Base-by-base conservation (phyloP, 2,113 vertebrate species). In the Corydoras sp. region DNA sequence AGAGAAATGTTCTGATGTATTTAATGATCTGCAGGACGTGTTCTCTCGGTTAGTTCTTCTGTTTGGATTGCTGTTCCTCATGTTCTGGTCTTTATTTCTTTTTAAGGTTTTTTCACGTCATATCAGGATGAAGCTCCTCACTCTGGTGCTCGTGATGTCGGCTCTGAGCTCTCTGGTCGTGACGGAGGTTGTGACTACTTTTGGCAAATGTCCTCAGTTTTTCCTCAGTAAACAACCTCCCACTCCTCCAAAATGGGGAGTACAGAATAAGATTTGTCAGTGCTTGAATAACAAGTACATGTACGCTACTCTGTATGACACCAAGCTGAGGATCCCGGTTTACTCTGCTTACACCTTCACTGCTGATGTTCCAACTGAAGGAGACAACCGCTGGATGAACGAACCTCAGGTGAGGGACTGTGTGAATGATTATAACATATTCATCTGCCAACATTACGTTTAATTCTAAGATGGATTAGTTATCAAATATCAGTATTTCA, bases 321-420 rank as follows among this genome's bases (percentile, higher is more conserved):
- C 13, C 2, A 9, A 54, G 12, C 0, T 4, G 7, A 53, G 51
- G 51, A 66, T 66, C 65, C 65, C 65, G 1, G 53, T 67, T 5
- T 67, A 56, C 14, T 67, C 65, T 3, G 65, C 65, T 4, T 67
- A 67, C 31, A 67, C 13, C 4, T 32, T 15, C 65, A n/a, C 13
- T 15, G 15, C 3, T n/a, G 3, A 32, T 29, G 8, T 0, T 12
- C 0, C 51, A 2, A 54, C 3, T 5, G 0, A 1, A 5, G 9
- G 64, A 2, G 5, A 5, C 2, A 10, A 30, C 5, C 9, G 2
- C 0, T 74, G 72, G 64, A 58, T 58, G 24, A 61, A 49, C 60
- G 54, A 74, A 54, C 72, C 64, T 54, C 64, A 74, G 54, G 64
- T 67, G 13, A 74, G 72, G 54, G n/a, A 7, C 8, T 10, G 3